A percentile compares a stretch with the other conserved stretches of the same genome.
Evolutionary conservation across 2,113 vertebrate species (phyloP).

Genomic region (Campylomormyrus tamandua): DNA sequence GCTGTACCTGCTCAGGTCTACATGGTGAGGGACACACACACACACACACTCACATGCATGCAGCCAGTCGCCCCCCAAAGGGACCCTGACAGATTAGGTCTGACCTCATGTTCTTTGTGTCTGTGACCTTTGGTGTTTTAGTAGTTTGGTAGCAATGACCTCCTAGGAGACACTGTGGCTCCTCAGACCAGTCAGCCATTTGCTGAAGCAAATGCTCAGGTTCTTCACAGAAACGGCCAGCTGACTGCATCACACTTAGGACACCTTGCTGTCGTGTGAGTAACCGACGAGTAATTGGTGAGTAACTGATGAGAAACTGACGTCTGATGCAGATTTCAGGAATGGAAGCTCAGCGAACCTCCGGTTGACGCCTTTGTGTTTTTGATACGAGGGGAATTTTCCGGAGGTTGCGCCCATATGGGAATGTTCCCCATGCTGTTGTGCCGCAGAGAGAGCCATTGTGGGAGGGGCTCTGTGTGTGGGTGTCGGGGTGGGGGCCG

Average conservation of each 20-base stretch:
- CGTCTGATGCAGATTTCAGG: not conserved
- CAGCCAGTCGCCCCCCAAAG: not conserved
- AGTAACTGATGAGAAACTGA: not conserved
- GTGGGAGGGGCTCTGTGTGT: not conserved
- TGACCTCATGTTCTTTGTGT: not conserved
- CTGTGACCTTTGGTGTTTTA: not conserved
- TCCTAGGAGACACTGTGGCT: not conserved
- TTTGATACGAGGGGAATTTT: not conserved
- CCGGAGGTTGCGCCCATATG: not conserved
- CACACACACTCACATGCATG: not conserved
- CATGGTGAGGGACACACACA: not conserved
- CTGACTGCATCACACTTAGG: not conserved
- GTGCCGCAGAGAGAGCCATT: not conserved
- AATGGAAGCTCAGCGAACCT: not conserved
- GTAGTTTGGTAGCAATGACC: not conserved
- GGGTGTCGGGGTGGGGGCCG: not conserved
- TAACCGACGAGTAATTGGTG: not conserved
- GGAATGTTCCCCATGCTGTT: not conserved
- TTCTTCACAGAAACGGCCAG: not conserved
- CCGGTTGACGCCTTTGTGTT: not conserved
- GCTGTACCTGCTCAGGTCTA: not conserved
- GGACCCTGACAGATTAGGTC: not conserved
- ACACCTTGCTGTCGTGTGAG: not conserved
- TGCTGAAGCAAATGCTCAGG: not conserved
- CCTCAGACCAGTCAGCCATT: not conserved